phyloP scores from a whole-genome alignment of 53 echinoderm and acorn worm genomes.

The Echinometra lucunter region DNA sequence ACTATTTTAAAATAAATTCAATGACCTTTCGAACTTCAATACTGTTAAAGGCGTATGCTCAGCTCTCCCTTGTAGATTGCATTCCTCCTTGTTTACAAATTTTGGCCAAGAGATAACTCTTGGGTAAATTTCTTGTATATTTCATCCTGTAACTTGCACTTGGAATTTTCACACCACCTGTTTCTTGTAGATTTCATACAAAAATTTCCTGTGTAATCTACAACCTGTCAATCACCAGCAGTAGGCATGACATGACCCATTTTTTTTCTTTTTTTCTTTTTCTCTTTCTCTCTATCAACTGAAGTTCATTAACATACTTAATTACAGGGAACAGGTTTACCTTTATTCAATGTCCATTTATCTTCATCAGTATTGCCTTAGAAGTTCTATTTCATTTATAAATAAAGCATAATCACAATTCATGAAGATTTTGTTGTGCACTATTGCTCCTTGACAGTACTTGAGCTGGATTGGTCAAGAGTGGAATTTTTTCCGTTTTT shows the following conservation, averaged over 20 bases:
- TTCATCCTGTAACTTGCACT: constrained; percentile 33
- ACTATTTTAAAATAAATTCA: too few species aligned
- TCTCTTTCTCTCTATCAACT: neutral
- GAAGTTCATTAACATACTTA: neutral
- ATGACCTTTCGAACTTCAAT: neutral
- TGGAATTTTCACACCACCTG: constrained; percentile 16
- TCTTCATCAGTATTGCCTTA: too few species aligned
- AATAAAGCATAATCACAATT: too few species aligned
- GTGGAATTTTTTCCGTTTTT: too few species aligned
- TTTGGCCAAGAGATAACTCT: constrained; percentile 2
- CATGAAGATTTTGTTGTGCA: too few species aligned
- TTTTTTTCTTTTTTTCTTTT: neutral
- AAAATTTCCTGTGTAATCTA: constrained; percentile 26
- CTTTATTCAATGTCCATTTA: too few species aligned
- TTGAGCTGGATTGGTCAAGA: too few species aligned
- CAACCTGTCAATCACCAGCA: neutral
- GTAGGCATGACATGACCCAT: neutral
- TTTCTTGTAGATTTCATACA: constrained; percentile 2
- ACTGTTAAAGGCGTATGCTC: neutral
- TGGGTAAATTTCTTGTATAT: neutral
- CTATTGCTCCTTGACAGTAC: too few species aligned
- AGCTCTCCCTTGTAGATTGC: neutral
- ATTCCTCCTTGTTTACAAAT: constrained; percentile 44
- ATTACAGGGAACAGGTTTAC: too few species aligned
- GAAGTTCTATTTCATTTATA: too few species aligned